phyloP scores from a whole-genome alignment of 2,113 vertebrate genomes.

The Peromyscus californicus region DNA sequence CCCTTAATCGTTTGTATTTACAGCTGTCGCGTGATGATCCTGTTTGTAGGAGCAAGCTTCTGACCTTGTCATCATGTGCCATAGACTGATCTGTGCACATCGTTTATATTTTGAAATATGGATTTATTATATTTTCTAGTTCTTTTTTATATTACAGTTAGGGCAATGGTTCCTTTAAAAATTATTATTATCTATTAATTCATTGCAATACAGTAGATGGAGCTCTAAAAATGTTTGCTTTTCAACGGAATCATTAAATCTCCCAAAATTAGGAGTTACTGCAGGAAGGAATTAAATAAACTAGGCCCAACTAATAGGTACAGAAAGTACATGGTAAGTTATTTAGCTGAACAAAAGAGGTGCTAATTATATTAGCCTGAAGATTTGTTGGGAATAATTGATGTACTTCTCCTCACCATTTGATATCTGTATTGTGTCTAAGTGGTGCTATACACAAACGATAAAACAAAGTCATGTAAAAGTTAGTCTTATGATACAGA shows the following conservation, averaged over 20 bases:
- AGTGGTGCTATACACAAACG: constrained; percentile 47
- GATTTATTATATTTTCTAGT: constrained; percentile 17
- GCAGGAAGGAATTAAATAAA: constrained; percentile 46
- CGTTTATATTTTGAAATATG: constrained; percentile 9
- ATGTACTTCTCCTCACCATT: background rate
- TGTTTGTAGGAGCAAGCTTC: background rate
- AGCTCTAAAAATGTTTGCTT: constrained; percentile 25
- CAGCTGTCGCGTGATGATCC: background rate
- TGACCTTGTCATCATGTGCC: background rate
- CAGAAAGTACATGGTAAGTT: constrained; percentile 36
- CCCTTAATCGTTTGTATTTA: background rate
- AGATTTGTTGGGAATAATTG: constrained; percentile 48
- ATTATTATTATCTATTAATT: constrained; percentile 33
- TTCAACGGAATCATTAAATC: background rate
- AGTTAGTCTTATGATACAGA: constrained; percentile 58
- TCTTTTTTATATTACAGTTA: background rate
- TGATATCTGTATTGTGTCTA: constrained; percentile 55
- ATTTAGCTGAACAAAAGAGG: constrained; percentile 45
- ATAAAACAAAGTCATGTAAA: constrained; percentile 61
- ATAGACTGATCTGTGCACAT: background rate
- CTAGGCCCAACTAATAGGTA: constrained; percentile 20
- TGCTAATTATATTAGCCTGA: constrained; percentile 62
- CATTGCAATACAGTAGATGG: background rate
- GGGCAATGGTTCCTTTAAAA: background rate
- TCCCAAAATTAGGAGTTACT: constrained; percentile 56